Evolutionary conservation across 2,888 invertebrate genomes (phyloP), one percentile per base, ranked within the genome.

Genomic region (Drosophila prostipennis): DNA sequence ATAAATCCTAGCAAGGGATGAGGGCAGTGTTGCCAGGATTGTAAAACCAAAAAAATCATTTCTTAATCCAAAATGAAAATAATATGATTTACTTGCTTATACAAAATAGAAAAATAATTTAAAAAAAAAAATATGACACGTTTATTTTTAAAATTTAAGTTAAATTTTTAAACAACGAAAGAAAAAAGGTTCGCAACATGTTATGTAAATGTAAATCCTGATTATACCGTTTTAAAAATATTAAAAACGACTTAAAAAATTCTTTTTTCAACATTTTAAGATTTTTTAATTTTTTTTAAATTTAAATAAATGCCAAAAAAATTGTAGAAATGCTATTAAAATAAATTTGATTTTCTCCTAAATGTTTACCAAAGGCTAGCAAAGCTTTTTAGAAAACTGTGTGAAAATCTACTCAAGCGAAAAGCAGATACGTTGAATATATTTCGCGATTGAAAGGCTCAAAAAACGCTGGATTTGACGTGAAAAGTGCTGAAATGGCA

Each of bases 401-500:
- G n/a, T 14, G n/a, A 26, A 29, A 14, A 45, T 23, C n/a, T n/a
- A 45, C 14, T 45, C n/a, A 26, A 14, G 26, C 45, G 26, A 45
- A 29, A 45, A 26, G 4, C 45, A 45, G 26, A 29, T 45, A 45
- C 10, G 4, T n/a, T 29, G 3, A n/a, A 45, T 29, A 26, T 48
- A 14, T 32, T 11, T 29, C n/a, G 6, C 48, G 14, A 32, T 32
- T 23, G 0, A 11, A 48, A 48, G 13, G 1, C 2, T 16, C 23
- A 32, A 14, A 39, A 39, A 59, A 32, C 7, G 46, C 63, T 48
- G 63, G 16, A 48, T 48, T 63, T 64, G 40, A 26, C 63, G 48
- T 32, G 37, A 64, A 63, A 63, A 48, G 23, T 40, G 61, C 61
- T 14, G 16, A 48, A 48, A 6, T 26, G 64, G 40, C 61, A 63